Conservation (phyloP, 2,888 invertebrate species). For the Biston stratarius region DNA sequence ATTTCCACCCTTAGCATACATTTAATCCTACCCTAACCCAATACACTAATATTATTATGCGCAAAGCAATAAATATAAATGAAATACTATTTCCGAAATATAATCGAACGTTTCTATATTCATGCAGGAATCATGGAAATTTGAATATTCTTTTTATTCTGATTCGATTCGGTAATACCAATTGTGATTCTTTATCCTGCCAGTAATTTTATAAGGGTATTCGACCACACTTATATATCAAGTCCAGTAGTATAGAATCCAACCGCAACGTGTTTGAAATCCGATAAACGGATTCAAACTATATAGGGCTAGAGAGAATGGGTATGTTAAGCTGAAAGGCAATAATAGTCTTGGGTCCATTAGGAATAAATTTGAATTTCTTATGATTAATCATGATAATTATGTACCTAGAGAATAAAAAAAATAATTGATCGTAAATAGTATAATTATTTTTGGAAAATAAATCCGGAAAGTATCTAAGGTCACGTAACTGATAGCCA, state of each 20-base stretch:
- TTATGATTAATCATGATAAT: too few relatives aligned
- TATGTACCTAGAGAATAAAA: too few relatives aligned
- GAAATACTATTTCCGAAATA: slow-evolving; percentile 46
- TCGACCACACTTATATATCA: slow-evolving; percentile 73
- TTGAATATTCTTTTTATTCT: slow-evolving; percentile 64
- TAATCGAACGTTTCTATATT: slow-evolving; percentile 52
- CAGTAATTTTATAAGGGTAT: slow-evolving; percentile 73
- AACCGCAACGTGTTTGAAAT: slow-evolving; percentile 81
- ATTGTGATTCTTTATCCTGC: slow-evolving; percentile 59
- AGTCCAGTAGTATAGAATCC: slow-evolving; percentile 74
- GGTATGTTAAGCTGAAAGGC: neutral
- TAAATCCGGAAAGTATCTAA: too few relatives aligned
- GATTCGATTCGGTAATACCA: slow-evolving; percentile 54
- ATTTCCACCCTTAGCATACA: slow-evolving; percentile 18
- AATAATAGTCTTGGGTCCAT: neutral
- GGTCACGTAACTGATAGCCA: too few relatives aligned
- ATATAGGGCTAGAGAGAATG: slow-evolving; percentile 33
- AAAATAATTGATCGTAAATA: too few relatives aligned
- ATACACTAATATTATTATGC: slow-evolving; percentile 34
- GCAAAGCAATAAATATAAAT: slow-evolving; percentile 41
- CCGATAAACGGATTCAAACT: slow-evolving; percentile 84
- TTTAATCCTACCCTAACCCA: slow-evolving; percentile 38
- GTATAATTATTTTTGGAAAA: too few relatives aligned
- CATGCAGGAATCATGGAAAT: slow-evolving; percentile 51
- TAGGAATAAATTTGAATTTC: too few relatives aligned